Conservation (phyloP, 2,797 vertebrate genomes). For the Spinus pinus region DNA sequence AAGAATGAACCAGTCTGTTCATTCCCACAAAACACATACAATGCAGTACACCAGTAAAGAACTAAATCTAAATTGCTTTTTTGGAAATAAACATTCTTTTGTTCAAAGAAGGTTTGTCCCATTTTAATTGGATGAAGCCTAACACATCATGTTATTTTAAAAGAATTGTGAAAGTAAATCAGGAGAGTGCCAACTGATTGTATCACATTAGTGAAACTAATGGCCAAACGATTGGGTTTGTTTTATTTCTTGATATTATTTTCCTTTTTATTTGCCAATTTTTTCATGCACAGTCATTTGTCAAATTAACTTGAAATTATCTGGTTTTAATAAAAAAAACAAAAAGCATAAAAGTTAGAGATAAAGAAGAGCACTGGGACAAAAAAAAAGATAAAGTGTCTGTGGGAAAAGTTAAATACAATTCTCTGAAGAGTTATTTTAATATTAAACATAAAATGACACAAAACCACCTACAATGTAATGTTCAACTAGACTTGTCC, state of each 20-base stretch:
- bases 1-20: not conserved
- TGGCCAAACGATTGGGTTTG: not conserved
- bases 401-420: not conserved
- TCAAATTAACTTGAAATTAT: not conserved
- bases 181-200: not conserved
- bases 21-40: not conserved
- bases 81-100: not conserved
- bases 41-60: not conserved
- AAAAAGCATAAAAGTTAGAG: not conserved
- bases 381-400: not conserved
- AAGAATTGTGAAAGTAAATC: not conserved
- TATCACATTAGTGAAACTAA: not conserved
- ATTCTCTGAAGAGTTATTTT: not conserved
- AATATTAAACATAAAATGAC: not conserved
- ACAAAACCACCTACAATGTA: not conserved
- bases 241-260: not conserved
- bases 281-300: not conserved
- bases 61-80: not conserved
- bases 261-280: not conserved
- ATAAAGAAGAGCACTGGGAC: not conserved
- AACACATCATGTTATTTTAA: not conserved
- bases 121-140: not conserved
- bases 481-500: not conserved
- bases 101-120: not conserved
- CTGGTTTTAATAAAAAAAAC: not conserved